Evolutionary conservation across 2,888 invertebrate genomes (phyloP).

Genomic region (Trachelus stipa): DNA sequence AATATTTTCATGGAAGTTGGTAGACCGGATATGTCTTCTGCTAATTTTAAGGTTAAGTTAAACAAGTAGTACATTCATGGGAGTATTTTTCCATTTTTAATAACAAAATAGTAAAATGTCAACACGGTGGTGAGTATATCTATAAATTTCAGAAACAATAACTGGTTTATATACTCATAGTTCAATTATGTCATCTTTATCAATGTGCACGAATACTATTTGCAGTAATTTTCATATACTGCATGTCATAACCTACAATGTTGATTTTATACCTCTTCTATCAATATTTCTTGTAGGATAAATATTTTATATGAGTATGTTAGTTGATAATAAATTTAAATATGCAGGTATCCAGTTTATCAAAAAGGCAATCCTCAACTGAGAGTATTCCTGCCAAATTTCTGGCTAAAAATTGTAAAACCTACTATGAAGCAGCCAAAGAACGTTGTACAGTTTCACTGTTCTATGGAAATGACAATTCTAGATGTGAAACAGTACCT

Average conservation of each 20-base stretch:
- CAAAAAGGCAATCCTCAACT: slow-evolving; percentile 94
- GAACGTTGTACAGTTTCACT: slow-evolving; percentile 88
- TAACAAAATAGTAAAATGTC: background rate
- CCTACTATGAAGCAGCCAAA: slow-evolving; percentile 75
- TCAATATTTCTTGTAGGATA: background rate
- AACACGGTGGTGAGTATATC: background rate
- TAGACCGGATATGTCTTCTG: background rate
- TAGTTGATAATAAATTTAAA: background rate
- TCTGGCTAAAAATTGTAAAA: slow-evolving; percentile 94
- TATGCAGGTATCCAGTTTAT: slow-evolving; percentile 87
- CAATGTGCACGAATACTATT: background rate
- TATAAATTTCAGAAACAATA: background rate
- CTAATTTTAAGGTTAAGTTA: background rate
- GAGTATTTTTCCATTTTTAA: background rate
- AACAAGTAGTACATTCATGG: background rate
- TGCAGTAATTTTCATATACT: background rate
- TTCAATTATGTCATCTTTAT: background rate
- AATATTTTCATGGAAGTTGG: background rate
- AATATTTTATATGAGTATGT: background rate
- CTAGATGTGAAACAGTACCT: slow-evolving; percentile 92
- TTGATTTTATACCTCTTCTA: background rate
- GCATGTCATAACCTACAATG: background rate
- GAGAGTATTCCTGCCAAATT: slow-evolving; percentile 92
- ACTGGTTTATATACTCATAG: background rate
- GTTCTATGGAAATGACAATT: slow-evolving; percentile 94